Base-by-base conservation (phyloP, 2,888 invertebrate species). In the Cheilosia urbana region DNA sequence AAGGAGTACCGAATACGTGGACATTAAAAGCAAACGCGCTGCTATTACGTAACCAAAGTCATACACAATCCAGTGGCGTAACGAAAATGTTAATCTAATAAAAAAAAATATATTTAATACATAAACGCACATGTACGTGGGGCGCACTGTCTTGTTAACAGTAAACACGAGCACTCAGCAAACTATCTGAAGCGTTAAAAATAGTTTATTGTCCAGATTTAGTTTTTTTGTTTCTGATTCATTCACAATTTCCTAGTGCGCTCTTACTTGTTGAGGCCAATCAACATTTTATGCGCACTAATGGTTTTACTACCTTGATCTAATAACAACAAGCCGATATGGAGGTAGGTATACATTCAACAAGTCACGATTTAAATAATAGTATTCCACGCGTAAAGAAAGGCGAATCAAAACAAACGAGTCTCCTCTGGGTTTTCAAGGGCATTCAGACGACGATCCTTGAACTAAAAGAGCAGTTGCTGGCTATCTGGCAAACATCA, bases 121-220 rank as follows among this genome's bases (percentile, higher is more conserved):
- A 42, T 27, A 69, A 62, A 42, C 30, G 49, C 53, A 58, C 45
- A 40, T 45, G 17, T 21, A 42, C 9, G 21, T 11, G 42, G 24
- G 34, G 66, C 49, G 49, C 37, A 37, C 75, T n/a, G n/a, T n/a
- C n/a, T 65, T 57, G 47, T 24, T 47, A 21, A 21, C 66, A 24
- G 47, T 24, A 40, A 13, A 17, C 60, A 30, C 30, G 47, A 13
- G 24, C 60, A 17, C 66, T 21, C 42, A 49, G 13, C 51, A 66
- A 53, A 53, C 17, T n/a, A 37, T 40, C 47, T 71, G 69, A 78
- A 71, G 78, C 78, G 78, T 71, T 78, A 71, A 78, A 78, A 78
- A 69, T 78, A 63, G 47, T 63, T 78, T 71, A 71, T 55, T 78
- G 63, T 62, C 53, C 19, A 51, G 30, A 42, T 37, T 37, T 37